Conservation (phyloP, 2,888 invertebrate genomes). For the Dione vanillae region DNA sequence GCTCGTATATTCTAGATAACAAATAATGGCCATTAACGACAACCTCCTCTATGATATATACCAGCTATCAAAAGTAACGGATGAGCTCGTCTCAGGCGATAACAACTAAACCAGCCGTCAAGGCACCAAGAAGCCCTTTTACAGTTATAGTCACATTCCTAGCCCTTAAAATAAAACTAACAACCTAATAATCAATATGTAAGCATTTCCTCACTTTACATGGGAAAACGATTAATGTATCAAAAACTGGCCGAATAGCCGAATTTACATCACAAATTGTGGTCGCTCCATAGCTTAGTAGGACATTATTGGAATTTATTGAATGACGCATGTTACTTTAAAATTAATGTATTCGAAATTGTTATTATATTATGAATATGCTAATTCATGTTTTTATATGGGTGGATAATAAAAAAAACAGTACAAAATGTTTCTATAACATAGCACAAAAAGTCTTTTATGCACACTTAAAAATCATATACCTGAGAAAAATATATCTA, state of each 20-base stretch:
- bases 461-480: too few relatives aligned
- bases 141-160: slow-evolving; percentile 49
- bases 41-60: slow-evolving; percentile 38
- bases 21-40: slow-evolving; percentile 43
- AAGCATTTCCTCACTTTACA: slow-evolving; percentile 46
- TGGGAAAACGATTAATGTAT: slow-evolving; percentile 50
- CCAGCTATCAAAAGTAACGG: slow-evolving; percentile 48
- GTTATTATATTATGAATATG: not conserved
- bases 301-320: not conserved
- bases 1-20: slow-evolving; percentile 39
- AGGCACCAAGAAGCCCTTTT: slow-evolving; percentile 44
- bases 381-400: not conserved
- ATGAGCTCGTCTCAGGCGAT: slow-evolving; percentile 40
- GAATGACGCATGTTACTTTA: not conserved
- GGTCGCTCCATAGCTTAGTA: slow-evolving; percentile 32
- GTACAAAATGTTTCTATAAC: too few relatives aligned
- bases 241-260: slow-evolving; percentile 42
- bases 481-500: too few relatives aligned
- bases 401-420: too few relatives aligned
- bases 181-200: slow-evolving; percentile 44
- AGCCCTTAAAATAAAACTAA: slow-evolving; percentile 47
- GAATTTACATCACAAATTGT: slow-evolving; percentile 41
- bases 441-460: too few relatives aligned
- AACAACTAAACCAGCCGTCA: slow-evolving; percentile 43
- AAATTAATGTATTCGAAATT: not conserved